Evolutionary conservation across 2,113 vertebrate species (phyloP), one percentile per base, ranked within the genome.

Genomic region (Pedionomus torquatus): DNA sequence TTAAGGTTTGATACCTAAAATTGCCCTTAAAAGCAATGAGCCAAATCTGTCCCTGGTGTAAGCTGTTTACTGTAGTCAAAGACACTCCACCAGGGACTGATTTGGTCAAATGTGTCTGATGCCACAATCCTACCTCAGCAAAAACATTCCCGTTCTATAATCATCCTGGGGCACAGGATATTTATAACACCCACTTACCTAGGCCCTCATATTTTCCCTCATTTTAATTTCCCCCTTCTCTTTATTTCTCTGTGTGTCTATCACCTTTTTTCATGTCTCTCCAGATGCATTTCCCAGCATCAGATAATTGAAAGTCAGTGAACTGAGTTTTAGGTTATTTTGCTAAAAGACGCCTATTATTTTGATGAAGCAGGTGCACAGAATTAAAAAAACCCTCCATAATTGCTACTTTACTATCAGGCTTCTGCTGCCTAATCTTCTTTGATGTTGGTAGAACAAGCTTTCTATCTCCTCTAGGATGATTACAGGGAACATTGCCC

Each of bases 221-320:
- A 57, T 90, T 97, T 70, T 93, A 87, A 92, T 94, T 94, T 95
- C 54, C 44, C 74, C 49, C 11, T 69, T 87, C n/a, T 46, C 61
- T 70, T 87, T 86, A 82, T 97, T 89, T 83, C 79, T 48, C 57
- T 93, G 35, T 79, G 44, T 74, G 83, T 75, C 81, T 94, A 77
- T 84, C 87, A 90, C 82, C 55, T 90, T 93, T 89, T 88, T 93
- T 90, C 87, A 76, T 91, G 87, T 91, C 96, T 81, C 88, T 94
- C 60, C 93, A 79, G 84, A 58, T 95, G 74, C 88, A 92, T 97
- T 88, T 95, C 74, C 86, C 70, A 89, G 60, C 90, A 81, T 92
- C 91, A 96, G 95, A 94, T 97, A 97, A 97, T 96, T 96, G 94
- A 91, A 96, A 97, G 96, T 97, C 92, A 94, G 92, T 97, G 95